Evolutionary conservation across 2,888 invertebrate genomes (phyloP).

Genomic region (Heliconius erato): DNA sequence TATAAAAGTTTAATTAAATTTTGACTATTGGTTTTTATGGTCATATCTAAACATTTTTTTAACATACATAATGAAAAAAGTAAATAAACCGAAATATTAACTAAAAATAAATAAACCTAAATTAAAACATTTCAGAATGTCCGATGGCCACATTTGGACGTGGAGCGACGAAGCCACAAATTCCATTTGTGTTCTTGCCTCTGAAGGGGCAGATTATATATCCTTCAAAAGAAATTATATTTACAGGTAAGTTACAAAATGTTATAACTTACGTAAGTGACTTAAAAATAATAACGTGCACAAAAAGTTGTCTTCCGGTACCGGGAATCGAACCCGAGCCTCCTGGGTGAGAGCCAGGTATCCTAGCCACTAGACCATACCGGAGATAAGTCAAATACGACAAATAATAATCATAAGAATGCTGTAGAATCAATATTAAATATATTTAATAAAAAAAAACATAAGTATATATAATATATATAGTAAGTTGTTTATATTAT

Average conservation of each 20-base stretch:
- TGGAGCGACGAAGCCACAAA: slow-evolving; percentile 88
- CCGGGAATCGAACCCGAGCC: slow-evolving; percentile 91
- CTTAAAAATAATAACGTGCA: neutral
- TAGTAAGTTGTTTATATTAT: neutral
- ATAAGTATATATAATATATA: too few species aligned
- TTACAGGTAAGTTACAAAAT: slow-evolving; percentile 86
- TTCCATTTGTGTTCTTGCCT: slow-evolving; percentile 94
- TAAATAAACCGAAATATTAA: neutral
- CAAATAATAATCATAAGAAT: neutral
- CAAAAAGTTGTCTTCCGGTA: slow-evolving; percentile 60
- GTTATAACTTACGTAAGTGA: neutral
- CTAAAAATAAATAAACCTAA: neutral
- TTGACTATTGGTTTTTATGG: too few species aligned
- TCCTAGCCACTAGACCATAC: slow-evolving; percentile 89
- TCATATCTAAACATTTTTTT: too few species aligned
- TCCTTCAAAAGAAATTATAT: slow-evolving; percentile 94
- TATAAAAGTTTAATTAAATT: too few species aligned
- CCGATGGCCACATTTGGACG: slow-evolving; percentile 90
- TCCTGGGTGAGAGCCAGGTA: slow-evolving; percentile 90
- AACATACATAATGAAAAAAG: too few species aligned
- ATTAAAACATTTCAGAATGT: slow-evolving; percentile 83
- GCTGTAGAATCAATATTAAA: neutral
- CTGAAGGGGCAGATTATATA: slow-evolving; percentile 94
- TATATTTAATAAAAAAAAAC: neutral
- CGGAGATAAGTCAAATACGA: slow-evolving; percentile 64